A percentile compares a stretch with the other conserved stretches of the same genome.
These are phyloP conservation scores for Plagodis dolabraria DNA, from an alignment of 2,888 invertebrate species.

Conservation along the genomic window DNA sequence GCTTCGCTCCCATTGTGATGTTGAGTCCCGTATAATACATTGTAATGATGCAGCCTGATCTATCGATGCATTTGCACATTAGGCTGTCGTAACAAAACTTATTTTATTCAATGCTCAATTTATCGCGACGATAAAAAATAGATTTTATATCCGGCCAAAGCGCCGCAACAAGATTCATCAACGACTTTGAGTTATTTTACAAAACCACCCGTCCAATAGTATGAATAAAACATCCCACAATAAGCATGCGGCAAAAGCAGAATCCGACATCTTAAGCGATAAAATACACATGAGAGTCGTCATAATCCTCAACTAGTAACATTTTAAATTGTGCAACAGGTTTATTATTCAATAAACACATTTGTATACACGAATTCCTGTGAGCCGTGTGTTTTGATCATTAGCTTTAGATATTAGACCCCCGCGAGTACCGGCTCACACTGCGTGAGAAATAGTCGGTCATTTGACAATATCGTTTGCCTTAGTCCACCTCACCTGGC, in stretches of 20 bases:
- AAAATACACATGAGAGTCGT: conserved; percentile 57
- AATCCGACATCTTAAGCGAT: conserved; percentile 50
- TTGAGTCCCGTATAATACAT: conserved; percentile 56
- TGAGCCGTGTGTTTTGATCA: conserved; percentile 70
- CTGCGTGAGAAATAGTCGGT: conserved; percentile 74
- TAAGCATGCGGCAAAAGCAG: conserved; percentile 45
- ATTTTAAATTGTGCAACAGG: conserved; percentile 64
- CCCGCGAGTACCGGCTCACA: conserved; percentile 67
- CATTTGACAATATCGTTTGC: conserved; percentile 72
- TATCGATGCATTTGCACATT: conserved; percentile 42
- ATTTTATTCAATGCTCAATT: conserved; percentile 12
- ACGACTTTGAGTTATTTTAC: conserved; percentile 38
- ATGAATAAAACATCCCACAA: conserved; percentile 57
- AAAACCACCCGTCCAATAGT: conserved; percentile 52
- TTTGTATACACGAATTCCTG: conserved; percentile 67
- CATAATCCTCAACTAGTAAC: conserved; percentile 57
- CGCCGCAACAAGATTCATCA: conserved; percentile 32
- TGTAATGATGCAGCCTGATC: conserved; percentile 51
- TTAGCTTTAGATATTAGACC: conserved; percentile 72
- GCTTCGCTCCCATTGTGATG: conserved; percentile 69
- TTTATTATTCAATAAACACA: conserved; percentile 73
- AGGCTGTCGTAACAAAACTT: conserved; percentile 23
- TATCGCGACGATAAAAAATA: conserved; percentile 23
- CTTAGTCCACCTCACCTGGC: conserved; percentile 56
- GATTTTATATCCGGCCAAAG: conserved; percentile 31